Evolutionary conservation across 2,113 vertebrate genomes (phyloP), one percentile per base, ranked within the genome.

Genomic region (Pagrus major): DNA sequence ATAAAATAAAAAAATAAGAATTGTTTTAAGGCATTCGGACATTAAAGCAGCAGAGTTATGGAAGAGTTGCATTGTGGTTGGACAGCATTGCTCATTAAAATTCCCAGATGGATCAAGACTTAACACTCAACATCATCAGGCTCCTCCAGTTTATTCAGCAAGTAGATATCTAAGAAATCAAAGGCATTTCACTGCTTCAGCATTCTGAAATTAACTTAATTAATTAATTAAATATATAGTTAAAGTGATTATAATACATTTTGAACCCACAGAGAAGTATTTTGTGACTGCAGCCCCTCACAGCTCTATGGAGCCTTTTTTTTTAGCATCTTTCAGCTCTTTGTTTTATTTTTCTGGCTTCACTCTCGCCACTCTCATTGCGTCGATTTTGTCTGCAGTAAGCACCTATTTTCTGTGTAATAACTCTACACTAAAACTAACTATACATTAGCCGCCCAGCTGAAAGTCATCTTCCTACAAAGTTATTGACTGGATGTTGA

Each of bases 261-360:
- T n/a, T n/a, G 4, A 51, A 44, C 41, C 54, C 33, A 70, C 14
- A 55, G 27, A 35, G 12, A 76, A 37, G 37, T 8, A 64, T 37
- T 25, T 52, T 37, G 46, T 49, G 47, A 58, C 54, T 52, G 37
- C 49, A 37, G 44, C 27, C 14, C 39, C 16, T 1, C 16, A 21
- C 29, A 55, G 3, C 52, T 8, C 6, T 27, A 15, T 9, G 12
- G 12, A 35, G 12, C 5, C 6, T 33, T 61, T 51, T 25, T 6
- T 46, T 23, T 29, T 18, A 33, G 1, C 47, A 60, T 68, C 46
- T 63, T 41, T 20, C 47, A 51, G 59, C 42, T 15, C 27, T 3
- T 37, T 67, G 25, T 56, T 75, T 68, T 79, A 27, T 3, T 80
- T 74, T 69, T 56, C 20, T 16, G 44, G 33, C 56, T 37, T 51